Base-by-base conservation (phyloP, 2,888 invertebrate genomes). In the Apamea crenata region DNA sequence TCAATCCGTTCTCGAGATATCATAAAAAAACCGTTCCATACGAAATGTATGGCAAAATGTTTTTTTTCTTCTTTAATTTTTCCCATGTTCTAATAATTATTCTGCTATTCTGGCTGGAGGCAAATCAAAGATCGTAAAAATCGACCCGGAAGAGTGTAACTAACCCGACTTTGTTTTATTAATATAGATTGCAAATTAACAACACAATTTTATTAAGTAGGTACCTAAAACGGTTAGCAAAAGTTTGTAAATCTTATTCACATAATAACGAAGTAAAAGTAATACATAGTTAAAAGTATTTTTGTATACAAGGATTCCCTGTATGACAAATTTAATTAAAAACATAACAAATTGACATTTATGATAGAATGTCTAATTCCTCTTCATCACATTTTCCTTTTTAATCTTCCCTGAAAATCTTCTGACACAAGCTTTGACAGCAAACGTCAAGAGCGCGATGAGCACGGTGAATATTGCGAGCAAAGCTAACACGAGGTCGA, bases 401-500 rank as follows among this genome's bases (percentile, higher is more conserved):
- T 81, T 78, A 68, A 6, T 75, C 47, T 53, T 80, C 12, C 77
- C 66, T 29, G 21, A 65, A n/a, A 83, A 0, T 56, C 29, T 81
- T 78, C 69, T 78, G 69, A 71, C 25, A 32, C 74, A 78, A 21
- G 53, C 65, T 32, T 63, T 82, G 36, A 87, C 8, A 1, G 32
- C 56, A 1, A 78, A 4, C 40, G 12, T 77, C 16, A 83, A 36
- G 0, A 88, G 65, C 1, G 67, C 6, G 0, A 68, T 18, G 1
- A 89, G 56, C 6, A 1, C 29, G 2, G 36, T 67, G 12, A 86
- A 18, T 2, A 70, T 32, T 14, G 21, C 16, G 2, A 85, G 25
- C 21, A 83, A 0, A 4, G 3, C 61, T 29, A 87, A 61, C 18
- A 81, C 61, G 0, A 88, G 4, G 65, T 89, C 89, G 14, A 89